Conservation (phyloP, 1,140 invertebrate species). For the Drosophila busckii region DNA sequence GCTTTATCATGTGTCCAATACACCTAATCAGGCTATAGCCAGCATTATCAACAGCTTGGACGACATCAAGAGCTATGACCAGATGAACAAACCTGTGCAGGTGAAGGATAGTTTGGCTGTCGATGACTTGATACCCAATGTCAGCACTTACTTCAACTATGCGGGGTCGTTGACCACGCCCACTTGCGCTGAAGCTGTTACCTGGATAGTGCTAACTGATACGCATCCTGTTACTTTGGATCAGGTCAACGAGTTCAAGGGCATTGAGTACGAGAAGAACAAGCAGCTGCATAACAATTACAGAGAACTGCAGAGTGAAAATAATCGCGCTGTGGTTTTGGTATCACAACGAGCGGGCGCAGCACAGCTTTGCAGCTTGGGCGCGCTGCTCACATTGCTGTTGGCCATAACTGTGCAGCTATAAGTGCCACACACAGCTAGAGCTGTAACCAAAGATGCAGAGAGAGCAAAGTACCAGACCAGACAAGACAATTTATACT, state of each 20-base stretch:
- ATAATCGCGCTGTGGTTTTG: constrained; percentile 67
- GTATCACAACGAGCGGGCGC: constrained; percentile 33
- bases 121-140: constrained; percentile 80
- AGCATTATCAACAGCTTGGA: constrained; percentile 60
- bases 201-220: constrained; percentile 86
- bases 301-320: constrained; percentile 77
- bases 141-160: constrained; percentile 84
- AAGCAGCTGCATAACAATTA: constrained; percentile 78
- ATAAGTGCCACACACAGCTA: constrained; percentile 11
- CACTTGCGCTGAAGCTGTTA: constrained; percentile 85
- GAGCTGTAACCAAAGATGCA: constrained; percentile 59
- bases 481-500: constrained; percentile 56
- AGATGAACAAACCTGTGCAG: constrained; percentile 80
- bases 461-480: constrained; percentile 34
- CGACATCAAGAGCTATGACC: constrained; percentile 61
- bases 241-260: constrained; percentile 80
- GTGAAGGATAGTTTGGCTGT: constrained; percentile 79
- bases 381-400: constrained; percentile 10
- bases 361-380: constrained; percentile 4
- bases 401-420: constrained; percentile 14
- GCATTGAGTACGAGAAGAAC: constrained; percentile 72
- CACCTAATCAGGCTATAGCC: constrained; percentile 48
- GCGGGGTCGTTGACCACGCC: constrained; percentile 88
- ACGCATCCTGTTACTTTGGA: constrained; percentile 81
- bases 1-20: constrained; percentile 83